Base-by-base conservation (phyloP, 2,797 vertebrate genomes). In the Anabacerthia variegaticeps region DNA sequence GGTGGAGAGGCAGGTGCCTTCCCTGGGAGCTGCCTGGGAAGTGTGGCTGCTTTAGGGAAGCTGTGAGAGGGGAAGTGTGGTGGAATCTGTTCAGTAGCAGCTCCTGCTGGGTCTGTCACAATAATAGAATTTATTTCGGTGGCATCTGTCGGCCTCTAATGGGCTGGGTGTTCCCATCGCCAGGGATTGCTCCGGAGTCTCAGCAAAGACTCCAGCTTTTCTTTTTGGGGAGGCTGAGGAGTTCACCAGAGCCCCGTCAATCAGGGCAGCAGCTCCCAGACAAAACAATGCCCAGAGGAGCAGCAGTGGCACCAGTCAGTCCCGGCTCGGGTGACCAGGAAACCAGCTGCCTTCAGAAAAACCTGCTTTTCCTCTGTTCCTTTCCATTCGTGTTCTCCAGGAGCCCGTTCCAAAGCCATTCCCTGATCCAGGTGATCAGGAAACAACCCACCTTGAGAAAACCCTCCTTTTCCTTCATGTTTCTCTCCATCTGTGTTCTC, bases 61-160 rank as follows among this genome's bases (percentile, higher is more conserved):
- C 91, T 67, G 86, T 32, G 15, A 80, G 78, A 89, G 72, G 67
- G 46, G 77, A 74, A 85, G 87, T 9, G 80, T n/a, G 73, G 67
- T 52, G 69, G 80, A 75, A 73, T 86, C 83, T 81, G 92, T 66
- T 76, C 81, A 59, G 89, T 4, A 82, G 92, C 89, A 91, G 36
- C 87, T 84, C 93, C 93, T 83, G 92, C 95, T 80, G 93, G 46
- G 89, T 72, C 92, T 96, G 92, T 93, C 93, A 85, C 28, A 82
- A 79, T 63, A 85, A 94, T 61, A 76, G 86, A 94, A 95, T 87
- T 82, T 79, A 79, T 85, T 94, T 85, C 72, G 54, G n/a, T 79
- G 90, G 91, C 94, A 89, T 92, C 83, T 90, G 80, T 79, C 14
- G 61, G 86, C 87, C 91, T 74, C 77, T 79, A 61, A 87, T 66